Evolutionary conservation across 1,140 invertebrate species (phyloP).

Genomic region (Drosophila pallidifrons): DNA sequence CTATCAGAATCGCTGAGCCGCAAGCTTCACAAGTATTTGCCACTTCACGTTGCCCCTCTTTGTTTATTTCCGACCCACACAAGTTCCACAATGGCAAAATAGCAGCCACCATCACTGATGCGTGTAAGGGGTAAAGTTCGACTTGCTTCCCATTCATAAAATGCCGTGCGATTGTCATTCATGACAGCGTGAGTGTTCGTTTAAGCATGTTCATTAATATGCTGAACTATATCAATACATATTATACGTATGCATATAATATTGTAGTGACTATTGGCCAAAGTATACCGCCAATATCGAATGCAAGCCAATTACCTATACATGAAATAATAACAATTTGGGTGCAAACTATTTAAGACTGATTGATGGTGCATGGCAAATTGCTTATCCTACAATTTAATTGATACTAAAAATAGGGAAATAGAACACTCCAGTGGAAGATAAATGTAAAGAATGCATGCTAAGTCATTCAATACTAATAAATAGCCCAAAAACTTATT

Average conservation of each 20-base stretch:
- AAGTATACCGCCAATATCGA: conserved; percentile 22
- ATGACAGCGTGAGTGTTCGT: conserved; percentile 16
- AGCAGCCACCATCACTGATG: not conserved
- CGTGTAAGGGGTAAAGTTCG: conserved; percentile 45
- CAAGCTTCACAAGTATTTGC: conserved; percentile 7
- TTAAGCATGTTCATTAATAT: conserved; percentile 8
- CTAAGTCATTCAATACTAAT: too few species aligned
- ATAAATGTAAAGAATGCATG: too few species aligned
- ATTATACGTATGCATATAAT: not conserved
- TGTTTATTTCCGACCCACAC: too few species aligned
- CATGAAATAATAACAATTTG: conserved; percentile 15
- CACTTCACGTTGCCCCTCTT: not conserved
- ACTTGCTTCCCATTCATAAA: conserved; percentile 58
- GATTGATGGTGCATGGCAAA: conserved; percentile 19
- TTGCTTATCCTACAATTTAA: not conserved
- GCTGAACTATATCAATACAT: conserved; percentile 5
- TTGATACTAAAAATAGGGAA: too few species aligned
- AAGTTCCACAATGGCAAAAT: not conserved
- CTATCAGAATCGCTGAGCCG: conserved; percentile 15
- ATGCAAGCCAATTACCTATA: not conserved
- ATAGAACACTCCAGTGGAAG: too few species aligned
- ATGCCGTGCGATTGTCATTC: conserved; percentile 24
- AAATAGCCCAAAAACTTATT: too few species aligned
- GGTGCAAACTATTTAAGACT: conserved; percentile 38
- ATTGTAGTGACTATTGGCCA: conserved; percentile 1